A percentile compares a stretch with the other conserved stretches of the same genome.
These are phyloP conservation scores for Lamproptera curius DNA, from an alignment of 2,888 invertebrate species.

Conservation along the genomic window DNA sequence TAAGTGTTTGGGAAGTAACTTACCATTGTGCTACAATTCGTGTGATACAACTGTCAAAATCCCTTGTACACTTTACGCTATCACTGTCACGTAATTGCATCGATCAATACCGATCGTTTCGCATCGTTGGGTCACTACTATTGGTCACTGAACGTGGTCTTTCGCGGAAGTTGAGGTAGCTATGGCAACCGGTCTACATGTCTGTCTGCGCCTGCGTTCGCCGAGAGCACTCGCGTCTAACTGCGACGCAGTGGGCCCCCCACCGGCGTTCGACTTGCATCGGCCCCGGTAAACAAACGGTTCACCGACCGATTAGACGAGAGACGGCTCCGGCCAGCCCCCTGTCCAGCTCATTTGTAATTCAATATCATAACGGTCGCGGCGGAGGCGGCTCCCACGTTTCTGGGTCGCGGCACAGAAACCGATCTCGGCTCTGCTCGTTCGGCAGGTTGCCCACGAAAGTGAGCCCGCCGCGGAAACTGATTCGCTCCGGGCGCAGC, in stretches of 20 bases:
- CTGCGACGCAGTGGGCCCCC: constrained; percentile 44
- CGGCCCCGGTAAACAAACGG: constrained; percentile 73
- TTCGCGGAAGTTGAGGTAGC: neutral
- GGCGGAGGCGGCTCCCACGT: constrained; percentile 47
- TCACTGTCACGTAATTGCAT: constrained; percentile 55
- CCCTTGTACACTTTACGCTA: constrained; percentile 46
- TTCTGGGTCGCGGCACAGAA: constrained; percentile 60
- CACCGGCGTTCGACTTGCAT: constrained; percentile 67
- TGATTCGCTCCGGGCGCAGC: constrained; percentile 13
- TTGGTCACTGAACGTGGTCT: constrained; percentile 47
- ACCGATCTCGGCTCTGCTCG: constrained; percentile 30
- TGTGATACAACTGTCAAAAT: constrained; percentile 14
- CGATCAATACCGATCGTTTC: constrained; percentile 46
- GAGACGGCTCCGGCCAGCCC: constrained; percentile 39
- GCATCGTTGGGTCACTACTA: constrained; percentile 58
- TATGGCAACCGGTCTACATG: constrained; percentile 43
- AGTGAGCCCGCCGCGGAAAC: constrained; percentile 13
- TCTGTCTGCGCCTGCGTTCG: constrained; percentile 53
- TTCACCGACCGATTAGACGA: constrained; percentile 72
- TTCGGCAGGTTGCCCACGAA: constrained; percentile 14
- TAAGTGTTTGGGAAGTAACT: constrained; percentile 10
- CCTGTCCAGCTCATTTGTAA: constrained; percentile 57
- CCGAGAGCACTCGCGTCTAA: constrained; percentile 44
- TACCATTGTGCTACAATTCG: constrained; percentile 14
- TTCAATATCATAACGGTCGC: constrained; percentile 70